Conservation (phyloP, 2,797 vertebrate genomes). For the Malurus leucopterus region DNA sequence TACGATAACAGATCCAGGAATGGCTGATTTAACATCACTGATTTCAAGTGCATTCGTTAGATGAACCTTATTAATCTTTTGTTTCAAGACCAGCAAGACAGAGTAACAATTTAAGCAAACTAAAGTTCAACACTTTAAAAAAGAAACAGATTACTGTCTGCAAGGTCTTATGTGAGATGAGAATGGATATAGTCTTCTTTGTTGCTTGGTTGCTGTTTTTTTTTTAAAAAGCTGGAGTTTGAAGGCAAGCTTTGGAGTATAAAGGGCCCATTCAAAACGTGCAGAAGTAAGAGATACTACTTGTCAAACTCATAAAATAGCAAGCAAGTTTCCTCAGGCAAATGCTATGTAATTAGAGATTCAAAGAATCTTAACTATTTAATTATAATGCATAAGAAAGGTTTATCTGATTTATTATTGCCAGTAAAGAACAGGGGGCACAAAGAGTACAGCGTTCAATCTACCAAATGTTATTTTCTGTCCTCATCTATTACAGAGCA, state of each 20-base stretch:
- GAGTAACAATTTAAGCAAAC: background rate
- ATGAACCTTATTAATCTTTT: background rate
- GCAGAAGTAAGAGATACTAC: background rate
- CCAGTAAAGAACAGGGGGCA: background rate
- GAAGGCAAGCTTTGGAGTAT: background rate
- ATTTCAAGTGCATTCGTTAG: background rate
- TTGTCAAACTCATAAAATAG: background rate
- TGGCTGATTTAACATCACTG: background rate
- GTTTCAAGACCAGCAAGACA: background rate
- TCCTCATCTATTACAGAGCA: background rate
- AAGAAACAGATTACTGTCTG: background rate
- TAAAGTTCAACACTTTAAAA: background rate
- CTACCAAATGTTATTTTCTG: background rate
- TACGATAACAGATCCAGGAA: background rate
- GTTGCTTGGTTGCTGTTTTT: background rate
- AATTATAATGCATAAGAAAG: background rate
- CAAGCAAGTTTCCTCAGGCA: background rate
- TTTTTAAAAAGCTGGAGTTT: background rate
- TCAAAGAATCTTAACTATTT: background rate
- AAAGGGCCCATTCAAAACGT: background rate
- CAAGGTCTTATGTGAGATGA: background rate
- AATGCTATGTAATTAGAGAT: background rate
- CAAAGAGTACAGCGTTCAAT: background rate
- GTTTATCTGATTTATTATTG: background rate
- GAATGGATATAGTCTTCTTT: background rate